phyloP scores from a whole-genome alignment of 2,888 invertebrate species.

The Phymatocera aterrima region DNA sequence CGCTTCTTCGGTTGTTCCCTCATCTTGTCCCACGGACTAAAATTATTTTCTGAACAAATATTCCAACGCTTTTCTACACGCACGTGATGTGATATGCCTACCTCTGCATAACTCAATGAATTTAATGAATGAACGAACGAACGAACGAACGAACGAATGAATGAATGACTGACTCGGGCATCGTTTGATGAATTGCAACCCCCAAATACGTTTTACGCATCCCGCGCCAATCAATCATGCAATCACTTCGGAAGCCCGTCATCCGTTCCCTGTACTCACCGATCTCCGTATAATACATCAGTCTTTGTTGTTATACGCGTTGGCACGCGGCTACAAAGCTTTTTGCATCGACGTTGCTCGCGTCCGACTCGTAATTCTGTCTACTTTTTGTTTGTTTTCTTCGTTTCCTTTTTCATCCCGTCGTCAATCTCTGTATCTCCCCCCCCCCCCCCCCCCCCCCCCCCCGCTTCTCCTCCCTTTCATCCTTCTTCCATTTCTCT shows the following conservation, averaged over 20 bases:
- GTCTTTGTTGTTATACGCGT: constrained; percentile 37
- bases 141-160: constrained; percentile 17
- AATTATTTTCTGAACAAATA: constrained; percentile 29
- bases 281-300: constrained; percentile 40
- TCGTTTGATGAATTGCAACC: constrained; percentile 18
- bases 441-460: too few species aligned
- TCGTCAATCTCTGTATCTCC: not conserved
- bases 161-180: constrained; percentile 6
- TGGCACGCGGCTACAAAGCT: constrained; percentile 36
- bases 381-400: not conserved
- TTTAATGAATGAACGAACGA: not conserved
- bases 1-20: too few species aligned
- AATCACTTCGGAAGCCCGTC: constrained; percentile 38
- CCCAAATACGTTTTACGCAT: not conserved
- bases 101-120: not conserved
- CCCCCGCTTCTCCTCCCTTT: too few species aligned
- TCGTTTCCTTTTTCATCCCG: not conserved
- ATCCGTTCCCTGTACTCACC: constrained; percentile 42
- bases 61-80: not conserved
- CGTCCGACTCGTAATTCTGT: not conserved
- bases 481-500: not conserved
- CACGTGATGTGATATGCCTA: not conserved
- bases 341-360: not conserved
- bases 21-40: not conserved
- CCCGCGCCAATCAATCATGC: constrained; percentile 33